phyloP scores from a whole-genome alignment of 2,797 vertebrate species.

The Carcharodon carcharias region DNA sequence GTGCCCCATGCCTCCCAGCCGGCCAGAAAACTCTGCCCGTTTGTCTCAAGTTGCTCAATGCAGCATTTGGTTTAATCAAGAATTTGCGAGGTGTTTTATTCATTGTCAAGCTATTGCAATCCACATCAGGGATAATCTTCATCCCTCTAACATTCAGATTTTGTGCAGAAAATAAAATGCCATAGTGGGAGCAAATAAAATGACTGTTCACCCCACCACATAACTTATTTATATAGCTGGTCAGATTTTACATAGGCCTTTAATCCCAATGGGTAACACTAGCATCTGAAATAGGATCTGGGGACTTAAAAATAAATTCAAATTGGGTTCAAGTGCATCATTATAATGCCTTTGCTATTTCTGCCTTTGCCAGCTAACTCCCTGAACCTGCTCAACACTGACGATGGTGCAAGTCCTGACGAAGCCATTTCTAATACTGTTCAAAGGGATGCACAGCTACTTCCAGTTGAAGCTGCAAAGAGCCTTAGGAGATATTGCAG shows the following conservation, averaged over 20 bases:
- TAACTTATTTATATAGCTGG: background rate
- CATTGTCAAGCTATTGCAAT: background rate
- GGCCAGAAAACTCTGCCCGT: too few relatives aligned
- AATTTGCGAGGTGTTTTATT: background rate
- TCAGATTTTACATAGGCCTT: background rate
- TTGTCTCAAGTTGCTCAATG: too few relatives aligned
- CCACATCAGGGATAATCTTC: background rate
- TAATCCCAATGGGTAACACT: background rate
- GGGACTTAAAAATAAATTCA: background rate
- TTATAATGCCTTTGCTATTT: too few relatives aligned
- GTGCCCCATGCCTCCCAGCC: too few relatives aligned
- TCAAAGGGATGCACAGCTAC: background rate
- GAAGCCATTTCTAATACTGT: background rate
- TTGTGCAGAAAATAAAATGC: background rate
- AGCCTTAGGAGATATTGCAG: background rate
- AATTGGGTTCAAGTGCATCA: too few relatives aligned
- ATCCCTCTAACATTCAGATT: background rate
- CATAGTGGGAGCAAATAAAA: background rate
- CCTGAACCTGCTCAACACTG: too few relatives aligned
- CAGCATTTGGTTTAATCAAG: background rate
- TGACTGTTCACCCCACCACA: background rate
- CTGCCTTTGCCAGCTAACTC: too few relatives aligned
- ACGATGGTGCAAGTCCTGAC: background rate
- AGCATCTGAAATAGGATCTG: background rate
- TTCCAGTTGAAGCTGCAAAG: background rate